A percentile compares a stretch with the other conserved stretches of the same genome.
Evolutionary conservation across 2,888 invertebrate species (phyloP).

Genomic region (Sthenelais limicola): DNA sequence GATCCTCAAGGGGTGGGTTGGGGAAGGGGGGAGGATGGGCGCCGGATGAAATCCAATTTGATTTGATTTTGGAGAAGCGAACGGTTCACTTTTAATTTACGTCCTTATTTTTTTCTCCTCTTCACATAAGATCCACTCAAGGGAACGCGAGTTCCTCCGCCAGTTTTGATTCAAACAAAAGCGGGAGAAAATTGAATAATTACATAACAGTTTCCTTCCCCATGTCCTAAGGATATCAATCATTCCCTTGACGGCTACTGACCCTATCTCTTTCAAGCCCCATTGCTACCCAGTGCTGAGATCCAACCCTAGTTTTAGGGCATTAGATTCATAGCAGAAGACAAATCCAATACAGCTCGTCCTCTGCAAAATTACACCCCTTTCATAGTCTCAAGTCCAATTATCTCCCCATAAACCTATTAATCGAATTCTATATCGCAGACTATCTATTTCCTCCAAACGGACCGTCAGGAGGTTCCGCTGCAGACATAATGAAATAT

Average conservation of each 20-base stretch:
- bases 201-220: too few species aligned
- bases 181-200: background rate
- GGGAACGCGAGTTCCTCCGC: too few species aligned
- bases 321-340: too few species aligned
- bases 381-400: conserved; percentile 33
- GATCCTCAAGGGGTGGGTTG: too few species aligned
- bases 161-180: too few species aligned
- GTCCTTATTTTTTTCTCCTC: too few species aligned
- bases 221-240: background rate
- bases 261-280: conserved; percentile 20
- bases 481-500: conserved; percentile 34
- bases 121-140: too few species aligned
- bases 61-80: background rate
- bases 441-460: conserved; percentile 19
- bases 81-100: too few species aligned
- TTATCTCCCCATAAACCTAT: conserved; percentile 32
- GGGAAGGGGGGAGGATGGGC: background rate
- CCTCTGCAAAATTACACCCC: conserved; percentile 32
- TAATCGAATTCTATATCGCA: conserved; percentile 36
- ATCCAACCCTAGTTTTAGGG: too few species aligned
- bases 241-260: background rate
- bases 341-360: too few species aligned
- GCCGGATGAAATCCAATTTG: background rate
- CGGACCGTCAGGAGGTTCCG: conserved; percentile 8
- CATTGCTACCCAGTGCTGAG: too few species aligned